Conservation (phyloP, 2,113 vertebrate genomes). For the Bettongia penicillata region DNA sequence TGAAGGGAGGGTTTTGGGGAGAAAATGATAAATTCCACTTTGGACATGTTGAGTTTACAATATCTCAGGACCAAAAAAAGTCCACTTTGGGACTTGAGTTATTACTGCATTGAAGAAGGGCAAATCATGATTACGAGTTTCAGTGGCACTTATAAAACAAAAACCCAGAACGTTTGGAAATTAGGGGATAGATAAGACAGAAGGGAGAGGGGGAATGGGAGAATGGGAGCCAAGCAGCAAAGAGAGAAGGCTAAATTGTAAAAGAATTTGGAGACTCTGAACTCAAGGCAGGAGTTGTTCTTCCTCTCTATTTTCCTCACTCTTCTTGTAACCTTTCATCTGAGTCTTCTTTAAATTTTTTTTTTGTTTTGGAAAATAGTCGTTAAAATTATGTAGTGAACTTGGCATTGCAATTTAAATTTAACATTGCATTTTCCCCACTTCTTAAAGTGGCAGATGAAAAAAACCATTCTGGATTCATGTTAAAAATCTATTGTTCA, state of each 20-base stretch:
- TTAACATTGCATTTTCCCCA: neutral
- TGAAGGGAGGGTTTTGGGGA: too few relatives aligned
- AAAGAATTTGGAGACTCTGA: neutral
- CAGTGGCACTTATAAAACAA: neutral
- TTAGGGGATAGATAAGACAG: neutral
- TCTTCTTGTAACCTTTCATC: neutral
- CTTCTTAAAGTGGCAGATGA: constrained; percentile 5
- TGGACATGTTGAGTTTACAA: neutral
- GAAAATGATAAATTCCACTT: too few relatives aligned
- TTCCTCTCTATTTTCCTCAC: neutral
- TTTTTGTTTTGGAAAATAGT: constrained; percentile 12
- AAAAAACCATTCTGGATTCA: constrained; percentile 1
- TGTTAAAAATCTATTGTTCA: constrained; percentile 23
- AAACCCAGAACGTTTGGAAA: neutral
- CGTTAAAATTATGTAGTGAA: neutral
- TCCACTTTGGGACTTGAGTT: neutral
- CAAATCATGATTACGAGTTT: neutral
- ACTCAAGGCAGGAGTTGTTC: neutral
- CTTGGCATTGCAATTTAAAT: neutral
- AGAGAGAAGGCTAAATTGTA: neutral
- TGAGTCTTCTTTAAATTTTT: neutral
- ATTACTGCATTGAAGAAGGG: neutral
- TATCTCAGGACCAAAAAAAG: neutral
- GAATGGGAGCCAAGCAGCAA: neutral
- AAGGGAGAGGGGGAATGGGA: neutral